Percentiles rank a stretch among this genome's conserved stretches.
These are phyloP conservation scores for Eristalinus sepulchralis DNA, from an alignment of 2,888 invertebrate genomes.

Conservation along the genomic window DNA sequence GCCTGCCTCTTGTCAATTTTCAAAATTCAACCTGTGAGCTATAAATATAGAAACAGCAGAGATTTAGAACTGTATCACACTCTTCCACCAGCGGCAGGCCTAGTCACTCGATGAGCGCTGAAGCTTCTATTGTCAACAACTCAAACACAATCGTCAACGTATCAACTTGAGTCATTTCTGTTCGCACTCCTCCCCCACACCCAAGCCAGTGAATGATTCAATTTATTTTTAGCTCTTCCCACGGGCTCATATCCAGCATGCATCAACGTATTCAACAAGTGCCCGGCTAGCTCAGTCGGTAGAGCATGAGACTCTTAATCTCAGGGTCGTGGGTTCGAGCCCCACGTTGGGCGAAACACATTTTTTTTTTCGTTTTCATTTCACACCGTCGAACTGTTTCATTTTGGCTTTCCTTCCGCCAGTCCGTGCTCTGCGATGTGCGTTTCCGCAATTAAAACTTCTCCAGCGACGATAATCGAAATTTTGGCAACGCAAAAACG, in stretches of 20 bases:
- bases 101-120: not conserved
- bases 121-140: not conserved
- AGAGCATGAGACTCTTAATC: constrained; percentile 85
- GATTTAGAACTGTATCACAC: not conserved
- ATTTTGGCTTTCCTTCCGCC: not conserved
- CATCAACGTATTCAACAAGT: not conserved
- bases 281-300: constrained; percentile 84
- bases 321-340: constrained; percentile 86
- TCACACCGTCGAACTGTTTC: not conserved
- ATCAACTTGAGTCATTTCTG: not conserved
- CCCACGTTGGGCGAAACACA: constrained; percentile 83
- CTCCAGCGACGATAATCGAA: constrained; percentile 19
- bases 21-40: not conserved
- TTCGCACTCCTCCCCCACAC: not conserved
- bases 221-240: constrained; percentile 20
- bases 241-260: rapidly evolving
- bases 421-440: not conserved
- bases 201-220: not conserved
- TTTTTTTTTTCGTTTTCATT: constrained; percentile 47
- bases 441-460: constrained; percentile 44
- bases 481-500: not conserved
- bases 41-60: not conserved
- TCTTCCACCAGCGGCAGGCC: not conserved
- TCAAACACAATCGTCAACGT: too few species aligned
- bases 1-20: too few species aligned